A percentile compares a stretch with the other conserved stretches of the same genome.
Conservation (phyloP, 1,140 invertebrate species). For the Bradynema listronoti region DNA sequence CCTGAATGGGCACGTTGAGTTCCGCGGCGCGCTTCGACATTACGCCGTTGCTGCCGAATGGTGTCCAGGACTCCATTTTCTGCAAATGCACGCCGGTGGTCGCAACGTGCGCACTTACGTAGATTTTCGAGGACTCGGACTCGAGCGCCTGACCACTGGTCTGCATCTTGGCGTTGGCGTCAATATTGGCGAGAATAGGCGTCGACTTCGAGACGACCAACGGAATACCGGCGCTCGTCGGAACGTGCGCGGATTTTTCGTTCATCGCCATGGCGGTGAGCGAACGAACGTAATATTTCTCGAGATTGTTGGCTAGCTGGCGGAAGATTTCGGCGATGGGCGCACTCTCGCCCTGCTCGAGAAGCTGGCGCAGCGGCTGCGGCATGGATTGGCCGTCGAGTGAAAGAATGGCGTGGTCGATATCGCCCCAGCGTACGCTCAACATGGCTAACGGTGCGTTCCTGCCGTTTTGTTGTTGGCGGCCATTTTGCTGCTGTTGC, state of each 20-base stretch:
- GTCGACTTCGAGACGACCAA: constrained; percentile 27
- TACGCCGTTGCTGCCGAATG: constrained; percentile 32
- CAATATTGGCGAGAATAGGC: constrained; percentile 30
- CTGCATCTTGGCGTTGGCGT: constrained; percentile 38
- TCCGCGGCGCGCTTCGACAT: constrained; percentile 28
- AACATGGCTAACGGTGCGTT: constrained; percentile 42
- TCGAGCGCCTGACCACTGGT: not conserved
- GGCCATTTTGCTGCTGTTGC: constrained; percentile 1
- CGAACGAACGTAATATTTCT: not conserved
- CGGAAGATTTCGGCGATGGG: constrained; percentile 1
- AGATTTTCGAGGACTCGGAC: constrained; percentile 18
- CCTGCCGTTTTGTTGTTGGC: no score
- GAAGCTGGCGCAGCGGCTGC: not conserved
- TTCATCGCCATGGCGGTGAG: constrained; percentile 26
- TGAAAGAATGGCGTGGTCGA: constrained; percentile 20
- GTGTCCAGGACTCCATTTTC: constrained; percentile 25
- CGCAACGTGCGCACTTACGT: constrained; percentile 17
- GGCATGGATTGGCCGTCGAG: constrained; percentile 6
- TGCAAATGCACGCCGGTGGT: constrained; percentile 21
- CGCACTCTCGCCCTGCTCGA: constrained; percentile 14
- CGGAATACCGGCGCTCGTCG: constrained; percentile 44
- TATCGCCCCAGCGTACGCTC: constrained; percentile 23
- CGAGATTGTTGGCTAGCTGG: not conserved
- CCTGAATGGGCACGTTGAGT: constrained; percentile 38
- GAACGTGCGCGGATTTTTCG: constrained; percentile 35